Percentiles rank a stretch among this genome's conserved stretches.
Conservation (phyloP, 2,113 vertebrate species). For the Euleptes europaea region DNA sequence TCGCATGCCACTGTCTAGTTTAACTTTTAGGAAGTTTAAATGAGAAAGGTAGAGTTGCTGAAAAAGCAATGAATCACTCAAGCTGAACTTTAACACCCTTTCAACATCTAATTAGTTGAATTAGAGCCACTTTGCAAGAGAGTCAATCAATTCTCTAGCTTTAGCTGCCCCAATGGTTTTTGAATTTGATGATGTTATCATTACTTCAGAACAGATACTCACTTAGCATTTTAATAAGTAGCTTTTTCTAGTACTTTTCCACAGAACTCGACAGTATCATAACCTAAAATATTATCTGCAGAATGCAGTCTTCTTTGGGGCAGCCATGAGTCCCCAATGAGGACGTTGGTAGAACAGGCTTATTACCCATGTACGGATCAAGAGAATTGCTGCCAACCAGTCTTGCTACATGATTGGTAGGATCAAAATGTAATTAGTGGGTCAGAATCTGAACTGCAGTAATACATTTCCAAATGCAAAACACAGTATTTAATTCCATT, state of each 20-base stretch:
- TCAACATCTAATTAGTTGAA: conserved; percentile 79
- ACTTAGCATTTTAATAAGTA: conserved; percentile 73
- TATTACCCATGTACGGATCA: conserved; percentile 41
- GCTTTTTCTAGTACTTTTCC: conserved; percentile 58
- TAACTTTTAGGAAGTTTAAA: conserved; percentile 69
- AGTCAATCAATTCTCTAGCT: conserved; percentile 76
- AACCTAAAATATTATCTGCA: conserved; percentile 68
- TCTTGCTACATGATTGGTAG: conserved; percentile 16
- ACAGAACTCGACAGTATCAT: conserved; percentile 35
- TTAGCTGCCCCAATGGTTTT: conserved; percentile 68
- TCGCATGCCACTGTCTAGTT: conserved; percentile 33
- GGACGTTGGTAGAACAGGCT: conserved; percentile 36
- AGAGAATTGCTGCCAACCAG: conserved; percentile 45
- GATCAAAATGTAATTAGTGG: conserved; percentile 57
- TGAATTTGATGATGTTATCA: conserved; percentile 81
- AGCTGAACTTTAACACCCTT: conserved; percentile 74
- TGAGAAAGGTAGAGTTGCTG: conserved; percentile 61
- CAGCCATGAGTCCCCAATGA: conserved; percentile 41
- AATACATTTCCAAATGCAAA: conserved; percentile 35
- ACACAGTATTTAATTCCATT: conserved; percentile 48
- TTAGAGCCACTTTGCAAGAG: conserved; percentile 69
- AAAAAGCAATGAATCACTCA: conserved; percentile 72
- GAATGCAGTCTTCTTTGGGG: conserved; percentile 49
- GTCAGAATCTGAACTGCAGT: conserved; percentile 32
- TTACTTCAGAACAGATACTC: conserved; percentile 68